Evolutionary conservation across 2,888 invertebrate genomes (phyloP), one percentile per base, ranked within the genome.

Genomic region (Glaucopsyche alexis): DNA sequence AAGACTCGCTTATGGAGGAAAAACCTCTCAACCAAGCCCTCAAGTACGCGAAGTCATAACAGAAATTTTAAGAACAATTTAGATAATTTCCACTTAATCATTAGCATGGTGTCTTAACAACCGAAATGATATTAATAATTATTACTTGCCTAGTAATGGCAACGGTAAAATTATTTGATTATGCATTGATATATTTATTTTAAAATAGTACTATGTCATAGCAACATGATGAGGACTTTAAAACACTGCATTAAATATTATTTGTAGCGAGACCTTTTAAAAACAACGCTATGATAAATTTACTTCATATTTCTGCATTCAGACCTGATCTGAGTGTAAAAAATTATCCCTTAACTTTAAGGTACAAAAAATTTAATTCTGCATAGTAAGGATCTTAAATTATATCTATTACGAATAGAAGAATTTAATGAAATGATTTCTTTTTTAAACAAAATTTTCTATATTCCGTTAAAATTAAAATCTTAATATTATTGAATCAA

Each of bases 41-140:
- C 45, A 90, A 89, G 80, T 91, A 85, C 78, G 91, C 91, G 6
- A 78, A 89, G 42, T 91, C 91, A 75, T 90, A 90, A 83, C 85
- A 72, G 75, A 71, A n/a, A 71, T 76, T 60, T 13, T 73, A 73
- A 14, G 40, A 29, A 16, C 19, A 49, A 29, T 38, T 13, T 29
- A 38, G 29, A 29, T 29, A 47, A 47, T 29, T 60, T 13, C 29
- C 47, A 38, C 45, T 7, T 71, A 7, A 42, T 66, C 9, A 42
- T 9, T 67, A 16, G 16, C 45, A 19, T 55, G 11, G 16, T 19
- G 16, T 55, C 19, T 55, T 19, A 13, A 60, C 60, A 52, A 11
- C 19, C 55, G 7, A 38, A 38, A 38, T 60, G 29, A 29, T 60
- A 60, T 29, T 60, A 13, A 4, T 60, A 13, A 4, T 29, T 29